phyloP scores from a whole-genome alignment of 2,797 vertebrate genomes.

The Numenius phaeopus region DNA sequence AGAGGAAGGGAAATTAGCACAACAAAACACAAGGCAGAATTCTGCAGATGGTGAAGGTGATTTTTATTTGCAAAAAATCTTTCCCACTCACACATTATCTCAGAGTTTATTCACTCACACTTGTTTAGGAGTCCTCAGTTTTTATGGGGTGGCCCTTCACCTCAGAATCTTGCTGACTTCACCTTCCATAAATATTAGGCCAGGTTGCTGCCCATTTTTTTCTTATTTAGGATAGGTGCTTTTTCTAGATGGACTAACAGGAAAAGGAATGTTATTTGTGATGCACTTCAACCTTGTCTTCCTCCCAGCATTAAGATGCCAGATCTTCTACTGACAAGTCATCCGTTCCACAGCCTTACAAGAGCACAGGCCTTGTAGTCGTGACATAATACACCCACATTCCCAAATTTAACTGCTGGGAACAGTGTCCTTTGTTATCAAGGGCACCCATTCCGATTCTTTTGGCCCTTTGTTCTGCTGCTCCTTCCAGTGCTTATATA shows the following conservation, averaged over 20 bases:
- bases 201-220: background rate
- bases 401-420: background rate
- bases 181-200: background rate
- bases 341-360: background rate
- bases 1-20: background rate
- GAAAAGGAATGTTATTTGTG: background rate
- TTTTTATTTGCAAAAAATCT: background rate
- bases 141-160: background rate
- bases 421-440: background rate
- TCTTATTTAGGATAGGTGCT: background rate
- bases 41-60: background rate
- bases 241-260: background rate
- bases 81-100: background rate
- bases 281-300: background rate
- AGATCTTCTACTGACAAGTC: background rate
- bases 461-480: background rate
- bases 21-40: background rate
- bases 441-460: background rate
- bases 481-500: background rate
- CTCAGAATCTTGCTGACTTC: background rate
- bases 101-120: background rate
- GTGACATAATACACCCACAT: background rate
- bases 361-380: background rate
- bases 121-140: background rate
- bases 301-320: accelerated